phyloP scores from a whole-genome alignment of 2,797 vertebrate genomes.

The Cossypha niveicapilla region DNA sequence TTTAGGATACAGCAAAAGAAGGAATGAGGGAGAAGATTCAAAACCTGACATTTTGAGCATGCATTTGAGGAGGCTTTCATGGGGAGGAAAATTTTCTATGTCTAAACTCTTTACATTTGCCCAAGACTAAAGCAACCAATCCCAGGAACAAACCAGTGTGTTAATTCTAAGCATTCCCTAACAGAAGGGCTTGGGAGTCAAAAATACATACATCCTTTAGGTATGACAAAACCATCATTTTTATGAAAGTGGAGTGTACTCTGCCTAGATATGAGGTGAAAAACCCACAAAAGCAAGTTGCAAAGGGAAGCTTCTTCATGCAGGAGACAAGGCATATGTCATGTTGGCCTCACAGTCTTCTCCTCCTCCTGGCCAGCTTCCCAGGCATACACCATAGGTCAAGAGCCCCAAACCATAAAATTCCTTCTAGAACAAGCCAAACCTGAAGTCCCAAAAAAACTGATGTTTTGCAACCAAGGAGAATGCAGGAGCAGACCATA shows the following conservation, averaged over 20 bases:
- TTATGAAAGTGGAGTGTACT: background rate
- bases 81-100: rapidly evolving
- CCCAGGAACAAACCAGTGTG: rapidly evolving
- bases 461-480: background rate
- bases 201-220: background rate
- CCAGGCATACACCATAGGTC: background rate
- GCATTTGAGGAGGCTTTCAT: background rate
- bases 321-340: rapidly evolving
- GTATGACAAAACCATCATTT: background rate
- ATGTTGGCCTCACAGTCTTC: background rate
- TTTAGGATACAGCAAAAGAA: background rate
- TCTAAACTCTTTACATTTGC: background rate
- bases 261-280: background rate
- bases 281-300: background rate
- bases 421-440: background rate
- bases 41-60: background rate
- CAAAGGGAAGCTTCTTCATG: background rate
- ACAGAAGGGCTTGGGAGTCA: background rate
- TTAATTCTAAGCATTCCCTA: background rate
- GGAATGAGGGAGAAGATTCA: rapidly evolving
- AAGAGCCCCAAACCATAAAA: background rate
- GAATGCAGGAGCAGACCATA: background rate
- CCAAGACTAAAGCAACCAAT: background rate
- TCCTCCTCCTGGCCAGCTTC: background rate
- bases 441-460: background rate